Percentiles rank a stretch among this genome's conserved stretches.
These are phyloP conservation scores for Drosophila atroscutellata DNA, from an alignment of 2,888 invertebrate species.

Conservation along the genomic window DNA sequence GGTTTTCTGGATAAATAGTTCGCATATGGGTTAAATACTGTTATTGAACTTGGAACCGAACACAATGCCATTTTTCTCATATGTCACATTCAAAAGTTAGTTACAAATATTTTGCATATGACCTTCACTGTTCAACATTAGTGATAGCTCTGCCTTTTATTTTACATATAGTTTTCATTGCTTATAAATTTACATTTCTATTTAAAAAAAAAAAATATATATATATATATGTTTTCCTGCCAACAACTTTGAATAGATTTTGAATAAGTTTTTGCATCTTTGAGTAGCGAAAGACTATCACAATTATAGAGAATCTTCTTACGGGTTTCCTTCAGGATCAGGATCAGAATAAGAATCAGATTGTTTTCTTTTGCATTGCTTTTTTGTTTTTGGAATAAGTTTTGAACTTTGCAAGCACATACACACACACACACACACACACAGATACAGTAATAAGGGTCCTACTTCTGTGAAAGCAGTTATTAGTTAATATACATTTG, in stretches of 20 bases:
- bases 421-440: constrained; percentile 38
- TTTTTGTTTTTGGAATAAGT: constrained; percentile 21
- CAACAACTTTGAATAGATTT: constrained; percentile 29
- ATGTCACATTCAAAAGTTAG: constrained; percentile 26
- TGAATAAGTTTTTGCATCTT: constrained; percentile 22
- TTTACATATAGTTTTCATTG: constrained; percentile 1
- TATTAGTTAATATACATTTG: constrained; percentile 16
- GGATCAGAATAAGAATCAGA: constrained; percentile 37
- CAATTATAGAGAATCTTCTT: constrained; percentile 68
- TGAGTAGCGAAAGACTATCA: constrained; percentile 69
- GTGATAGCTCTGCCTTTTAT: not conserved
- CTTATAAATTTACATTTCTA: constrained; percentile 7
- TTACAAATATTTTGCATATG: constrained; percentile 24
- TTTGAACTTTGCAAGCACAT: constrained; percentile 37
- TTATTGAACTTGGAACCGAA: constrained; percentile 19
- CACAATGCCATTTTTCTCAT: not conserved
- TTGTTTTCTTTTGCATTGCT: constrained; percentile 42
- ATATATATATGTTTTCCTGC: constrained; percentile 13
- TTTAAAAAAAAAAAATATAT: constrained; percentile 1
- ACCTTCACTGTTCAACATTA: not conserved
- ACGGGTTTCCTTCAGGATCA: constrained; percentile 35
- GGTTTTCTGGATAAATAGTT: constrained; percentile 32
- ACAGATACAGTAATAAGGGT: constrained; percentile 13
- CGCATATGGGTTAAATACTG: not conserved
- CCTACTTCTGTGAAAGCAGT: constrained; percentile 40